These are phyloP conservation scores for Euphonia xanthogaster DNA, from an alignment of 2,797 vertebrate species.

Conservation along the genomic window DNA sequence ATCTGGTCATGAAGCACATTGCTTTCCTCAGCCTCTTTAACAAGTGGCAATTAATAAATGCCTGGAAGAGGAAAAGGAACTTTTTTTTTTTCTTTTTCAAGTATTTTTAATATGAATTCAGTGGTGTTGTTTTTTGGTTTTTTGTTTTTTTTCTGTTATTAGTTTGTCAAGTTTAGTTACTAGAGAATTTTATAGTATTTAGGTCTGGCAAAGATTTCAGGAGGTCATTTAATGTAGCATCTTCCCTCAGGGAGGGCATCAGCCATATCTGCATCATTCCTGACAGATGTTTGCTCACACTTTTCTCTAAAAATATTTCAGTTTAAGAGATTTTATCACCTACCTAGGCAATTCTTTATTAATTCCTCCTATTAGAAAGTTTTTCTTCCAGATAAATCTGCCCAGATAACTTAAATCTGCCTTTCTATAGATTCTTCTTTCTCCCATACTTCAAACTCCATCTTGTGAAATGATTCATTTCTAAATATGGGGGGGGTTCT, in stretches of 20 bases:
- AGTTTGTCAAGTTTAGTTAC: not conserved
- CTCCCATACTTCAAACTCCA: not conserved
- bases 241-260: not conserved
- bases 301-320: not conserved
- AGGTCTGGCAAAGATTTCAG: not conserved
- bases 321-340: not conserved
- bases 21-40: not conserved
- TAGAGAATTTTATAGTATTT: not conserved
- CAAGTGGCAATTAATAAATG: not conserved
- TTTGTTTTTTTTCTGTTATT: not conserved
- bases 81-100: not conserved
- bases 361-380: not conserved
- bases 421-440: not conserved
- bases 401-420: not conserved
- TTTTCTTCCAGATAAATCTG: not conserved
- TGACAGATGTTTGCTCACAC: not conserved
- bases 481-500: not conserved
- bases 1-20: not conserved
- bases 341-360: not conserved
- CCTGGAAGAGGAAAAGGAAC: not conserved
- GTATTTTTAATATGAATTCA: not conserved
- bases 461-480: not conserved
- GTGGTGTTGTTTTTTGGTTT: too few relatives aligned
- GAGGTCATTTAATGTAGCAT: not conserved
- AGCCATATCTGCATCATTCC: not conserved